Evolutionary conservation across 2,797 vertebrate genomes (phyloP).

Genomic region (Pangasius mekongensis): DNA sequence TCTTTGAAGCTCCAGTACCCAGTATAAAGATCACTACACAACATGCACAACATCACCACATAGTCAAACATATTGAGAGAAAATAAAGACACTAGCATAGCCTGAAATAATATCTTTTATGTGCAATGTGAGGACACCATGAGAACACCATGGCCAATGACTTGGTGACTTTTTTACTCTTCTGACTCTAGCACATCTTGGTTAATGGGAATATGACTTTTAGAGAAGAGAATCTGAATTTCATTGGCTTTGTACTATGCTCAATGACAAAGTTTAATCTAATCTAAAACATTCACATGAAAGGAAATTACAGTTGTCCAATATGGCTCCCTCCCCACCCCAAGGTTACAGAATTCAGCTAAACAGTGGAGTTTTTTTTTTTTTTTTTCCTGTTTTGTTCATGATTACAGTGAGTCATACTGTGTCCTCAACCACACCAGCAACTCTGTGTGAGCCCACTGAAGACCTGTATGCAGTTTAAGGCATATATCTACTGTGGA

Average conservation of each 20-base stretch:
- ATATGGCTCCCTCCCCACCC: neutral
- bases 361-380: neutral
- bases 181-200: neutral
- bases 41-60: neutral
- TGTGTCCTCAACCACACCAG: neutral
- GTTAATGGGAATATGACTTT: neutral
- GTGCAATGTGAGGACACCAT: neutral
- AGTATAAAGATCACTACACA: neutral
- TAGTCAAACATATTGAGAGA: neutral
- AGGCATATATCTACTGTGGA: neutral
- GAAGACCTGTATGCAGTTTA: neutral
- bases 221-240: neutral
- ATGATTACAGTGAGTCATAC: neutral
- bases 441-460: neutral
- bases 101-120: neutral
- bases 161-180: neutral
- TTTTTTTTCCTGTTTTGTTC: neutral
- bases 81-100: neutral
- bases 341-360: neutral
- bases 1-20: neutral
- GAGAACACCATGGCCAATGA: neutral
- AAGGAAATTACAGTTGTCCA: neutral
- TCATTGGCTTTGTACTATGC: neutral
- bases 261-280: neutral
- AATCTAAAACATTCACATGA: neutral